phyloP scores from a whole-genome alignment of 2,113 vertebrate genomes.

The Pan paniscus region DNA sequence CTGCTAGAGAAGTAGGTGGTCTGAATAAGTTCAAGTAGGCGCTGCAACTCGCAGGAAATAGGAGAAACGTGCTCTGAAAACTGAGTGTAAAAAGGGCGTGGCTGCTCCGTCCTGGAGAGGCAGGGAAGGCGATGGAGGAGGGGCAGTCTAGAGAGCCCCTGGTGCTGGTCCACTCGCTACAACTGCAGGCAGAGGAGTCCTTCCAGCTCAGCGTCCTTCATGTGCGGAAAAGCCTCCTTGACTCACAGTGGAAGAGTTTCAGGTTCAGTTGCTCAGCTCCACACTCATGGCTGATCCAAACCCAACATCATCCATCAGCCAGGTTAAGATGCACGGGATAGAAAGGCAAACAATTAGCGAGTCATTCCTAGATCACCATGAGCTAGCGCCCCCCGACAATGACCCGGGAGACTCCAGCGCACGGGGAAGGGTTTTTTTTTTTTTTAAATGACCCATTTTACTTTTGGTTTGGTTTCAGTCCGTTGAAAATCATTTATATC shows the following conservation, averaged over 20 bases:
- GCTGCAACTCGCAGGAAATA: fast-evolving
- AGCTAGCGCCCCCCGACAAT: background rate
- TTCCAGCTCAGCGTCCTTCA: background rate
- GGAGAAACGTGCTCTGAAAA: background rate
- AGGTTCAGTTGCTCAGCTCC: background rate
- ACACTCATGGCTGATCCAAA: background rate
- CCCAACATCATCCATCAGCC: background rate
- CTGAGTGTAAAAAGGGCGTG: background rate
- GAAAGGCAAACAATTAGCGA: background rate
- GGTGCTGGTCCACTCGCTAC: fast-evolving
- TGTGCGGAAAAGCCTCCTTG: background rate
- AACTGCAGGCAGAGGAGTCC: background rate
- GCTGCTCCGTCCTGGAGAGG: background rate
- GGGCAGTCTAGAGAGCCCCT: fast-evolving
- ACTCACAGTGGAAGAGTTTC: background rate
- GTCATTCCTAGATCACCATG: background rate
- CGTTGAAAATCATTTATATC: background rate
- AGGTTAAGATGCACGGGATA: fast-evolving
- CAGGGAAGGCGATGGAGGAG: background rate
- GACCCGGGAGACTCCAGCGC: background rate
- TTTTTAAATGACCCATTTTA: background rate
- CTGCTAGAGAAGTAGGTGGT: background rate
- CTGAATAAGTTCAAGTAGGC: background rate
- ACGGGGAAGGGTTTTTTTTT: fast-evolving
- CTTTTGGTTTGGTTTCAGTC: background rate